Conservation (phyloP, 1,140 invertebrate genomes). For the Pantala flavescens region DNA sequence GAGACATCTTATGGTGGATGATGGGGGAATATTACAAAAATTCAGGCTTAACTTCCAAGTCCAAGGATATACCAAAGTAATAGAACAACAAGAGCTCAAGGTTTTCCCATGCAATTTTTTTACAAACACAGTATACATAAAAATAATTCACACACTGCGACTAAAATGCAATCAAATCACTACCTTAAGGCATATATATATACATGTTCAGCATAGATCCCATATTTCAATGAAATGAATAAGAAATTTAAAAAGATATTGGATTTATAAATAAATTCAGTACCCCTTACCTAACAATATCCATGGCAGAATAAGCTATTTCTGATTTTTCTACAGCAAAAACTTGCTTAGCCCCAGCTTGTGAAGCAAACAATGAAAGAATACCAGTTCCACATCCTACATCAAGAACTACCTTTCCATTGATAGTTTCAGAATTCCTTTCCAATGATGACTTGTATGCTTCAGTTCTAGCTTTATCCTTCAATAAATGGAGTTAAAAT, state of each 20-base stretch:
- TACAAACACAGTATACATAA: no score
- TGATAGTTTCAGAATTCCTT: slow-evolving; percentile 58
- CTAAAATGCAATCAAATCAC: no score
- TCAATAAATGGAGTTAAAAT: slow-evolving; percentile 22
- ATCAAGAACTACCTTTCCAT: slow-evolving; percentile 80
- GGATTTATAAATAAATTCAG: slow-evolving; percentile 19
- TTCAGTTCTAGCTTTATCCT: slow-evolving; percentile 84
- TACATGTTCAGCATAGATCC: no score
- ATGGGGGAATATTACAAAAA: no score
- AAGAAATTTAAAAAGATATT: background rate
- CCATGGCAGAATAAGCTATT: slow-evolving; percentile 74
- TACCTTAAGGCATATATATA: no score
- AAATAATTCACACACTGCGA: no score
- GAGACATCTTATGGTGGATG: no score
- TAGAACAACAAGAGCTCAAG: background rate
- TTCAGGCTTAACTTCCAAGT: no score
- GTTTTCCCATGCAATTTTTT: background rate
- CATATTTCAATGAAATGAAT: background rate
- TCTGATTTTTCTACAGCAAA: slow-evolving; percentile 89
- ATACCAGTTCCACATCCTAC: slow-evolving; percentile 96
- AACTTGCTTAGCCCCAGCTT: slow-evolving; percentile 85
- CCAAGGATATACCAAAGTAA: no score
- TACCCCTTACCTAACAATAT: slow-evolving; percentile 66
- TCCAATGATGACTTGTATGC: slow-evolving; percentile 90
- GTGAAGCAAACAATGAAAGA: slow-evolving; percentile 89